Evolutionary conservation across 2,797 vertebrate genomes (phyloP).

Genomic region (Paratrypauchen microcephalus): DNA sequence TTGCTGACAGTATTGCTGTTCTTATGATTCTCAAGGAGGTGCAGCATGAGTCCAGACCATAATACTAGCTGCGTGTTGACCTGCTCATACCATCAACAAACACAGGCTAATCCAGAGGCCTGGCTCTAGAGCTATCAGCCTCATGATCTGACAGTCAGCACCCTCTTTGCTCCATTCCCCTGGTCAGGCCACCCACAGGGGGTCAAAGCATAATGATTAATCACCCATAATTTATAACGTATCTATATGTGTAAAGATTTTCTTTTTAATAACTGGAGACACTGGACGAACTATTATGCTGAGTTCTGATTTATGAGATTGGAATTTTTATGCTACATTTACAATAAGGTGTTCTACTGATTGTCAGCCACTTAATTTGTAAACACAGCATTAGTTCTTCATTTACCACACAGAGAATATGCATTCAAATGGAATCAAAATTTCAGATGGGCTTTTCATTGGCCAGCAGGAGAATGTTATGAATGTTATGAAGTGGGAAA

Average conservation of each 20-base stretch:
- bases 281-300: background rate
- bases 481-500: background rate
- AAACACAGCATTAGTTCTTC: background rate
- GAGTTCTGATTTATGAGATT: background rate
- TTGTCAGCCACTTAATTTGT: background rate
- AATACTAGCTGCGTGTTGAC: constrained; percentile 24
- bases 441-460: background rate
- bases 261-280: constrained; percentile 3
- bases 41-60: background rate
- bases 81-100: constrained; percentile 36
- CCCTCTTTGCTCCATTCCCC: constrained; percentile 33
- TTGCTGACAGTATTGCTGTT: background rate
- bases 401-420: background rate
- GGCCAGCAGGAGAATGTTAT: background rate
- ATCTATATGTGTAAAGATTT: constrained; percentile 10
- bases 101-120: constrained; percentile 22
- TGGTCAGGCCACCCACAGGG: constrained; percentile 56
- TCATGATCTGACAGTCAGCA: constrained; percentile 11
- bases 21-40: background rate
- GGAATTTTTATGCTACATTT: background rate
- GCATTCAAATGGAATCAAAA: background rate
- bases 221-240: constrained; percentile 28
- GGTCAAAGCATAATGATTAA: constrained; percentile 38
- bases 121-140: constrained; percentile 20
- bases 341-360: background rate